Evolutionary conservation across 2,797 vertebrate genomes (phyloP).

Genomic region (Numenius phaeopus): DNA sequence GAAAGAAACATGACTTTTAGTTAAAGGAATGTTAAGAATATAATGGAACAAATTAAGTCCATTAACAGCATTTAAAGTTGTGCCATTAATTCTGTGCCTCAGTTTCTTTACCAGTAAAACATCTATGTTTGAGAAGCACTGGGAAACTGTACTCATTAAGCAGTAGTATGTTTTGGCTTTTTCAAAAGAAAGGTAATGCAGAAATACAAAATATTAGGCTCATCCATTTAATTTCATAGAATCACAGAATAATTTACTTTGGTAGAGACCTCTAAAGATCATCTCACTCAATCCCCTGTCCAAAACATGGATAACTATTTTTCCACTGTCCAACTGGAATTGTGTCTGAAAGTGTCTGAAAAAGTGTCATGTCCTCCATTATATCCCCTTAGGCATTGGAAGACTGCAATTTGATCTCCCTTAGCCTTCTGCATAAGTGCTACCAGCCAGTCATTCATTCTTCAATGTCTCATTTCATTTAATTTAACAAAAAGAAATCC

Average conservation of each 20-base stretch:
- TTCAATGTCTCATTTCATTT: neutral
- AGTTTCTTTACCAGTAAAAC: neutral
- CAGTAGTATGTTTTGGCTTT: neutral
- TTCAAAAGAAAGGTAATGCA: neutral
- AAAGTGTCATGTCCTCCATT: neutral
- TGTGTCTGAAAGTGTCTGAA: neutral
- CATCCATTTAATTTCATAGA: neutral
- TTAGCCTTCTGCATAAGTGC: neutral
- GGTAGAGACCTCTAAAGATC: neutral
- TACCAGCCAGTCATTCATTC: neutral
- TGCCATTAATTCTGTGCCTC: neutral
- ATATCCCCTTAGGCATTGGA: neutral
- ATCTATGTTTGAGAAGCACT: neutral
- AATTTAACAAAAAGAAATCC: neutral
- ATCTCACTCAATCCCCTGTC: neutral
- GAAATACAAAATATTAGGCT: neutral
- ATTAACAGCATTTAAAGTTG: neutral
- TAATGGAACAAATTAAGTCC: neutral
- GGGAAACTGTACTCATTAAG: neutral
- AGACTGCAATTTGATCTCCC: neutral
- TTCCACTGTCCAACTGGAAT: neutral
- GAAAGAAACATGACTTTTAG: neutral
- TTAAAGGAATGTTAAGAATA: neutral
- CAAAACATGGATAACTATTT: neutral
- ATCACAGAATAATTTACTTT: neutral